A percentile compares a stretch with the other conserved stretches of the same genome.
Evolutionary conservation across 2,113 vertebrate species (phyloP).

Genomic region (Eupsittula cactorum): DNA sequence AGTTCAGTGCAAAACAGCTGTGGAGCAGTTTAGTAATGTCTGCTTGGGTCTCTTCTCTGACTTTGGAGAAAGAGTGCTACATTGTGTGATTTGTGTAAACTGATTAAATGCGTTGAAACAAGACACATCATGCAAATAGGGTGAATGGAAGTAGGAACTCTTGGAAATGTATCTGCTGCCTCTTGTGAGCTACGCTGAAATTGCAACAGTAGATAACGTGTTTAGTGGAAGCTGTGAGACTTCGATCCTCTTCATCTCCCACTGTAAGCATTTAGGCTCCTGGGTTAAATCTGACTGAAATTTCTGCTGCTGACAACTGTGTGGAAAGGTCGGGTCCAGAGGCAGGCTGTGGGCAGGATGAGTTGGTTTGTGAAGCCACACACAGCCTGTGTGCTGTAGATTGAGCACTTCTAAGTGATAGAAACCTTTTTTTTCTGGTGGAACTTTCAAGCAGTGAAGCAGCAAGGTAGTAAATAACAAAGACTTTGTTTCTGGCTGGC

Average conservation of each 20-base stretch:
- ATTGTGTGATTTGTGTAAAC: not conserved
- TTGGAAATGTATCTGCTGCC: conserved; percentile 53
- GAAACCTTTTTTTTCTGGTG: not conserved
- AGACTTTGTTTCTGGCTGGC: not conserved
- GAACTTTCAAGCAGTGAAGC: not conserved
- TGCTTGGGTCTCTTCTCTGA: not conserved
- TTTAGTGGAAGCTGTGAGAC: not conserved
- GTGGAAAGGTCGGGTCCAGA: not conserved
- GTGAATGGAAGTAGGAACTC: not conserved
- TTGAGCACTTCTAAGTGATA: not conserved
- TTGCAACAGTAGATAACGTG: not conserved
- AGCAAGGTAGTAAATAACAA: not conserved
- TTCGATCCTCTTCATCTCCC: not conserved
- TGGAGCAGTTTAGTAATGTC: not conserved
- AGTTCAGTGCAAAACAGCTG: not conserved
- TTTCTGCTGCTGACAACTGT: not conserved
- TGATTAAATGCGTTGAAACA: not conserved
- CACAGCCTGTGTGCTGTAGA: not conserved
- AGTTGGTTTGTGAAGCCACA: not conserved
- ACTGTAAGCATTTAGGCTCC: not conserved
- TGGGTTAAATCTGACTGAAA: not conserved
- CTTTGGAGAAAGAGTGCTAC: not conserved
- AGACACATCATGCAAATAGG: not conserved
- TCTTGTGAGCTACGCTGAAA: conserved; percentile 34
- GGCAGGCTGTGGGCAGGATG: not conserved